Evolutionary conservation across 2,113 vertebrate species (phyloP), one percentile per base, ranked within the genome.

Genomic region (Apeltes quadracus): DNA sequence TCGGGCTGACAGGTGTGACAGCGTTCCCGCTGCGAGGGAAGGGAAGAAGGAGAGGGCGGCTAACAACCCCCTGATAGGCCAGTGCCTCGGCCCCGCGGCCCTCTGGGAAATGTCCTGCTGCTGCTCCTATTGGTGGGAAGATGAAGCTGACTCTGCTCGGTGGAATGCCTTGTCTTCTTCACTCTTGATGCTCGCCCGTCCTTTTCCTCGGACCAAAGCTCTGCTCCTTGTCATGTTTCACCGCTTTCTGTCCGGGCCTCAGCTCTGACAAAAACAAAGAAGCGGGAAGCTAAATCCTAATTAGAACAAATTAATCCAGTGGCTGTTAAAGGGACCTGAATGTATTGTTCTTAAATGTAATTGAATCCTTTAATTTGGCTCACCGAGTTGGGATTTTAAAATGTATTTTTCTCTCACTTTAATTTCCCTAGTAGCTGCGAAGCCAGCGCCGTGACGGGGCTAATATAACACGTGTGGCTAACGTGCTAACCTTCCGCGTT

Each of bases 1-100:
- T 50, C 1, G 2, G 57, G 43, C 50, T 84, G 87, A 87, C 87
- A 87, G 75, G 77, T 83, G 71, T 82, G 82, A 81, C 74, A 75
- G 87, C 50, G 65, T 61, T 72, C 18, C 0, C 0, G 12, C 67
- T 74, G 72, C 9, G 20, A 70, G 32, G 66, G 57, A 58, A 51
- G 38, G 48, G 56, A 32, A 62, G 54, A 11, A 65, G 38, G 41
- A 61, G 63, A 38, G 20, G 63, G 43, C 61, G 16, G 71, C 72
- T 55, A 75, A 74, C 48, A 43, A 15, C 53, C n/a, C 59, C 32
- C 32, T 66, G 71, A 84, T 75, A 61, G 75, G 76, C 78, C 66
- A 43, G 51, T 54, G 48, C 27, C 78, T 84, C 81, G 12, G 58
- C 48, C 25, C 32, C 1, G 22, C 32, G 34, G 67, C 55, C 75